phyloP scores from a whole-genome alignment of 2,113 vertebrate species.

The Heteronetta atricapilla region DNA sequence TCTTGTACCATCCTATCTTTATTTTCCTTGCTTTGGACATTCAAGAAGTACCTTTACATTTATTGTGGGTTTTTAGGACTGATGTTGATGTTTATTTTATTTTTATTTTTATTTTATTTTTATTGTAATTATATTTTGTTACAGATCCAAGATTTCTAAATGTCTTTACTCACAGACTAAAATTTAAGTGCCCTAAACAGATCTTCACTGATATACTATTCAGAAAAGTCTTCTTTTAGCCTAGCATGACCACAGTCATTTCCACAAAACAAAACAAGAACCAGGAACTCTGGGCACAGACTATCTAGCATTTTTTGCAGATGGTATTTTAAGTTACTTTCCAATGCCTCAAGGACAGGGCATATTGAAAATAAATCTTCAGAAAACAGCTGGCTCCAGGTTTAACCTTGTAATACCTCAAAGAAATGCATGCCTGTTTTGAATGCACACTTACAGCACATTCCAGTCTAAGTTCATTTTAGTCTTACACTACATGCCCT shows the following conservation, averaged over 20 bases:
- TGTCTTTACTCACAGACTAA: background rate
- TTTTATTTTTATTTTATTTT: background rate
- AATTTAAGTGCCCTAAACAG: background rate
- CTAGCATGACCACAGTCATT: background rate
- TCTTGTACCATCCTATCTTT: background rate
- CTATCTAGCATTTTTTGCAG: background rate
- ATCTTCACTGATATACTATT: background rate
- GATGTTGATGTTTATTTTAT: background rate
- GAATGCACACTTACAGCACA: constrained; percentile 22
- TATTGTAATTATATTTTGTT: background rate
- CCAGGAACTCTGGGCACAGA: background rate
- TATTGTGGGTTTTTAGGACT: background rate
- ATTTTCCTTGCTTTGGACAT: background rate
- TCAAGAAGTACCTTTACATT: background rate
- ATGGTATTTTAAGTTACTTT: constrained; percentile 28
- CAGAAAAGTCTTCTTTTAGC: background rate
- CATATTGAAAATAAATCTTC: constrained; percentile 42
- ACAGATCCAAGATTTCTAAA: background rate
- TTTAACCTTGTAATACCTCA: constrained; percentile 48
- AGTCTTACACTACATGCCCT: background rate
- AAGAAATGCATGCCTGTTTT: constrained; percentile 35
- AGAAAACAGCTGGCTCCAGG: constrained; percentile 23
- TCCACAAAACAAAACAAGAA: constrained; percentile 22
- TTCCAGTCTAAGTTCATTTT: constrained; percentile 17
- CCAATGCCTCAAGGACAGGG: background rate